A percentile compares a stretch with the other conserved stretches of the same genome.
Evolutionary conservation across 2,888 invertebrate genomes (phyloP).

Genomic region (Tridacna gigas): DNA sequence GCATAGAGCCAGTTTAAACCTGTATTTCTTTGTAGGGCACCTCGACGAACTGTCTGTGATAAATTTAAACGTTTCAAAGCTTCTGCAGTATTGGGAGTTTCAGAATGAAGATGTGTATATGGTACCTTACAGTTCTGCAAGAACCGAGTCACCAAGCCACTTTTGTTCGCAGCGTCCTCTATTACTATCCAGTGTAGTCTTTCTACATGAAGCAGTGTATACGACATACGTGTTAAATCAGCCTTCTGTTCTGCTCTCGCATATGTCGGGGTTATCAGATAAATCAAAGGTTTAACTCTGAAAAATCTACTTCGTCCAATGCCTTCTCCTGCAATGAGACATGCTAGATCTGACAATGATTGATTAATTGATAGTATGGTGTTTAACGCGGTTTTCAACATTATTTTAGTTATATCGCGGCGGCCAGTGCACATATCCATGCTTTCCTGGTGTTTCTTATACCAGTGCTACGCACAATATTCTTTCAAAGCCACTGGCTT

Average conservation of each 20-base stretch:
- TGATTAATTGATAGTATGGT: too few species aligned
- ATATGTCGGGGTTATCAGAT: slow-evolving; percentile 94
- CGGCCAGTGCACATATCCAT: too few species aligned
- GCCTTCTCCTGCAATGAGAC: too few species aligned
- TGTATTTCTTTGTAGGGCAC: slow-evolving; percentile 82
- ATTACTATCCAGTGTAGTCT: slow-evolving; percentile 97
- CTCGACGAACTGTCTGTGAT: slow-evolving; percentile 87
- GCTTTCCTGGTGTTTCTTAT: too few species aligned
- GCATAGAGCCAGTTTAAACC: slow-evolving; percentile 91
- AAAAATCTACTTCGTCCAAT: too few species aligned
- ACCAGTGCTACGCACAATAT: too few species aligned
- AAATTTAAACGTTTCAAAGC: slow-evolving; percentile 73
- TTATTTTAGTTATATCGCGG: too few species aligned
- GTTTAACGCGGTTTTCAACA: too few species aligned
- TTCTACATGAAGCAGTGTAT: slow-evolving; percentile 93
- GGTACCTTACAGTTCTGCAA: slow-evolving; percentile 89
- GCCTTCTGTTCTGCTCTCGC: slow-evolving; percentile 94
- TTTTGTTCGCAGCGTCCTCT: slow-evolving; percentile 92
- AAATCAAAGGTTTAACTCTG: slow-evolving; percentile 32
- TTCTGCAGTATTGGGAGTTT: slow-evolving; percentile 88
- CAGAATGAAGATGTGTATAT: slow-evolving; percentile 89
- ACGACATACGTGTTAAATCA: slow-evolving; percentile 94
- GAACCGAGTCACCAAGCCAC: slow-evolving; percentile 90
- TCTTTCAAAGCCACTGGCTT: too few species aligned
- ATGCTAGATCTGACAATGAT: too few species aligned